Evolutionary conservation across 2,888 invertebrate species (phyloP).

Genomic region (Masnerella sp.): DNA sequence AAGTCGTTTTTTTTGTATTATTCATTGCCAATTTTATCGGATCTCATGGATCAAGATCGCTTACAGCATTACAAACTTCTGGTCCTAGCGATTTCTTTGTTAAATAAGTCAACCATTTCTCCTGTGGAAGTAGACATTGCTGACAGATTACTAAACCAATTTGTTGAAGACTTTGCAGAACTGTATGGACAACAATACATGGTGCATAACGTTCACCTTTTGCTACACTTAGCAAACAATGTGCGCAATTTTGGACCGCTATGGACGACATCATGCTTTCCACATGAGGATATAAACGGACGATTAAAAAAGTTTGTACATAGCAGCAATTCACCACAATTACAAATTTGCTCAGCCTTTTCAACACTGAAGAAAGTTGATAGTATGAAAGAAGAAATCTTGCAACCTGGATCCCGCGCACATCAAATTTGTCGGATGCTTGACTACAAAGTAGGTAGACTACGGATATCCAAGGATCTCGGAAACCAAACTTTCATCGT

Average conservation of each 20-base stretch:
- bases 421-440: not conserved
- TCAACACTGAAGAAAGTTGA: not conserved
- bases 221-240: conserved; percentile 54
- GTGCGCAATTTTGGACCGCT: conserved; percentile 47
- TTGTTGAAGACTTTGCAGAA: conserved; percentile 47
- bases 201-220: conserved; percentile 56
- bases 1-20: conserved; percentile 59
- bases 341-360: not conserved
- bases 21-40: conserved; percentile 56
- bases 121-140: conserved; percentile 33
- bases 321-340: not conserved
- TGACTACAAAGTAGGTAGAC: not conserved
- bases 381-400: not conserved
- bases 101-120: conserved; percentile 50
- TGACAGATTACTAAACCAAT: conserved; percentile 27
- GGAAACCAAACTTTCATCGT: not conserved
- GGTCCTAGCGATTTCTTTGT: conserved; percentile 42
- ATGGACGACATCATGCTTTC: conserved; percentile 50
- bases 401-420: not conserved
- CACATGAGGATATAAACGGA: conserved; percentile 53
- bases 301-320: conserved; percentile 25
- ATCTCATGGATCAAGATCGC: conserved; percentile 51
- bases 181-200: conserved; percentile 58
- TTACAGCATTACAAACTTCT: conserved; percentile 55
- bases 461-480: not conserved